A percentile compares a stretch with the other conserved stretches of the same genome.
Evolutionary conservation across 2,888 invertebrate genomes (phyloP).

Genomic region (Nomada flava): DNA sequence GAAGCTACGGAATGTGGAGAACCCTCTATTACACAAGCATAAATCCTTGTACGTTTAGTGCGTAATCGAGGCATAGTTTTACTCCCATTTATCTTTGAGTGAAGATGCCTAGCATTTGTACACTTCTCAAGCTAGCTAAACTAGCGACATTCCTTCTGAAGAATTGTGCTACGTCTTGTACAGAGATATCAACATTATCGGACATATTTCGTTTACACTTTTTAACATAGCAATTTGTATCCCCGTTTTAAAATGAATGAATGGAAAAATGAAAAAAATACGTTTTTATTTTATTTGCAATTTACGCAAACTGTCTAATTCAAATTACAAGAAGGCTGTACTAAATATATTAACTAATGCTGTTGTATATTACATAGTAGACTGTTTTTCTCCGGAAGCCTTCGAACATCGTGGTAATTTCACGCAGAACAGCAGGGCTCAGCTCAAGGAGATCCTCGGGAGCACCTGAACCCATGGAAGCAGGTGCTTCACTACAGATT

Average conservation of each 20-base stretch:
- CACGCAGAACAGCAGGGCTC: slow-evolving; percentile 11
- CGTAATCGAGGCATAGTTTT: slow-evolving; percentile 72
- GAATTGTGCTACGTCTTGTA: slow-evolving; percentile 30
- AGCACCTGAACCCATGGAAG: slow-evolving; percentile 61
- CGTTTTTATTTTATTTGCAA: background rate
- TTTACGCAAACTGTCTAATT: background rate
- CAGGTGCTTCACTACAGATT: slow-evolving; percentile 62
- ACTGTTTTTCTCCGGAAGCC: slow-evolving; percentile 28
- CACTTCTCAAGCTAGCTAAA: slow-evolving; percentile 58
- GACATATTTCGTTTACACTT: slow-evolving; percentile 25
- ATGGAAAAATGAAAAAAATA: background rate
- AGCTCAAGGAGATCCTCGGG: slow-evolving; percentile 46
- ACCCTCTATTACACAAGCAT: slow-evolving; percentile 71
- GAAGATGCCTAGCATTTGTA: slow-evolving; percentile 66
- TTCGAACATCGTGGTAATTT: slow-evolving; percentile 35
- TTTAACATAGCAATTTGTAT: background rate
- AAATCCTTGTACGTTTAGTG: slow-evolving; percentile 70
- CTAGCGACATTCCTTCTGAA: slow-evolving; percentile 50
- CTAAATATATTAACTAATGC: background rate
- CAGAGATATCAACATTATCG: slow-evolving; percentile 33
- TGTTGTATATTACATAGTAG: slow-evolving; percentile 1
- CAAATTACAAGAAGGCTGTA: background rate
- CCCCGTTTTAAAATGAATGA: background rate
- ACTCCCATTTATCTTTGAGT: slow-evolving; percentile 66
- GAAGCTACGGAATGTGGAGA: slow-evolving; percentile 27